Base-by-base conservation (phyloP, 2,888 invertebrate species). In the Choreutis nemorana region DNA sequence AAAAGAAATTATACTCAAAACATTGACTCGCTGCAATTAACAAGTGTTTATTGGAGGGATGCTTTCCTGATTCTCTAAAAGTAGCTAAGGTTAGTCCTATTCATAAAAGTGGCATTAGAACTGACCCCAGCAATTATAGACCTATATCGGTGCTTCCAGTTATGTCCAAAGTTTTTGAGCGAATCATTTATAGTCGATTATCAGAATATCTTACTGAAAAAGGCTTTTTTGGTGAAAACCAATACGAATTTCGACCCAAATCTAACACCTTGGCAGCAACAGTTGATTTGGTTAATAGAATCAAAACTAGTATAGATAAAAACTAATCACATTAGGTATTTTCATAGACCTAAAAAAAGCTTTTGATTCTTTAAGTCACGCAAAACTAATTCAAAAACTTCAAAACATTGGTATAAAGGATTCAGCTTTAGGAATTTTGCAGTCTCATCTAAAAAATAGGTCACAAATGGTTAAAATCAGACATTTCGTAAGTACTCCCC, bases 341-440 rank as follows among this genome's bases (percentile, higher is more conserved):
- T 37, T 30, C 23, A 33, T 34, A 13, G 37, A 37, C 22, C 14
- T 34, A 24, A 34, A 37, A 29, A 37, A 37, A 31, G 36, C 20
- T 3, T 29, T 29, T 11, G 28, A 29, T 8, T 23, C 28, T 8
- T 9, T 29, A 6, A 29, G 23, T 10, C 35, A 35, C 11, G 28
- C 24, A 8, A 10, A 21, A 11, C 25, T 33, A 9, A 5, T 34
- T 8, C 22, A 32, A 26, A 37, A 37, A 14, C 25, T 37, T 3
- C 12, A 30, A 16, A 14, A 14, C 11, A 30, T 28, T 12, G 32
- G 32, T 20, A 16, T 32, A 2, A 29, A 10, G 2, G 32, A 27
- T 7, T 25, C 11, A 9, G 34, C 32, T 16, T 21, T 28, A 9
- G 14, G 31, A 21, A 34, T 32, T 7, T 28, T 34, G 15, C 4